Conservation (phyloP, 23 tunicate genomes). For the Oikopleura vanhoeffeni region DNA sequence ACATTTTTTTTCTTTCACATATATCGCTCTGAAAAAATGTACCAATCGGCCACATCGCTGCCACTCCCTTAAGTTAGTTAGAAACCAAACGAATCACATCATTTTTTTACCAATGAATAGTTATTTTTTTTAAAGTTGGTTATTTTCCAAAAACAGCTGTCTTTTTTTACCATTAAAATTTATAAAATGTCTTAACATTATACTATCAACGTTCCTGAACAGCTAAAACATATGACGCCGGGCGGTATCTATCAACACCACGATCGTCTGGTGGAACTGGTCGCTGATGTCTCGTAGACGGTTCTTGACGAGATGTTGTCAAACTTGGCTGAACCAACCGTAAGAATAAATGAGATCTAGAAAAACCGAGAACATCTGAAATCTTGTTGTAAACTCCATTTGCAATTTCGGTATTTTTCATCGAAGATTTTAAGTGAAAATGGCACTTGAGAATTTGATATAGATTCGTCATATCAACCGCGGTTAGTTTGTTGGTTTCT, state of each 20-base stretch:
- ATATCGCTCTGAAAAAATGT: too few species aligned
- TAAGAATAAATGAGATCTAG: not conserved
- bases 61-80: too few species aligned
- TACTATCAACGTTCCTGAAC: not conserved
- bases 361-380: not conserved
- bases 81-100: too few species aligned
- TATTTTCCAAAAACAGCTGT: too few species aligned
- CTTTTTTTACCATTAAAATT: too few species aligned
- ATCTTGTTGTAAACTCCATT: not conserved
- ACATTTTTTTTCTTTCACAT: too few species aligned
- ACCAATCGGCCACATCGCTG: too few species aligned
- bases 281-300: not conserved
- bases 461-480: not conserved
- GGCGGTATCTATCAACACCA: not conserved
- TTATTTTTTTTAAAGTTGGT: too few species aligned
- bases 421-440: not conserved
- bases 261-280: not conserved
- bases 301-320: not conserved
- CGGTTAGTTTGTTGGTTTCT: not conserved
- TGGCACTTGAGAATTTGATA: not conserved
- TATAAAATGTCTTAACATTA: not conserved
- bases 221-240: not conserved
- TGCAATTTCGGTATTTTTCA: not conserved
- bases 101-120: too few species aligned
- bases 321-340: not conserved